phyloP scores from a whole-genome alignment of 1,140 invertebrate species.

The Drosophila micromelanica region DNA sequence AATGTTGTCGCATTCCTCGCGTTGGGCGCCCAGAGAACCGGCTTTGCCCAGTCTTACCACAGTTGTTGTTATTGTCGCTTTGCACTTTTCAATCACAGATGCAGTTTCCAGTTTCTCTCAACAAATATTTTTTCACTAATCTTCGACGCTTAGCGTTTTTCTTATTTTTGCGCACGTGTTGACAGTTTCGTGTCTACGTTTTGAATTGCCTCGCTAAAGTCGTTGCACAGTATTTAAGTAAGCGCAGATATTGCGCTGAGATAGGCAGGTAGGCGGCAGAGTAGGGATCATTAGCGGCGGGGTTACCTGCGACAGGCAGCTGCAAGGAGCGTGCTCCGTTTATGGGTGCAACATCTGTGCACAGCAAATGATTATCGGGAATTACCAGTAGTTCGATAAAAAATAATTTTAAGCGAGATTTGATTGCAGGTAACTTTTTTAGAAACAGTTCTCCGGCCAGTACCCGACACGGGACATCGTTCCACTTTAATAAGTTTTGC shows the following conservation, averaged over 20 bases:
- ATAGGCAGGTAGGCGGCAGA: constrained; percentile 12
- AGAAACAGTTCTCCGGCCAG: neutral
- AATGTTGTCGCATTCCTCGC: constrained; percentile 29
- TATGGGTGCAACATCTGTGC: constrained; percentile 53
- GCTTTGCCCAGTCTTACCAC: constrained; percentile 43
- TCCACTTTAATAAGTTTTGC: constrained; percentile 20
- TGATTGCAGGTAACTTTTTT: neutral
- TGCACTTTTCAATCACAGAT: constrained; percentile 57
- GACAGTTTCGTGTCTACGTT: constrained; percentile 31
- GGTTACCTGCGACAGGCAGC: constrained; percentile 39
- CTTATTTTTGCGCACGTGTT: constrained; percentile 39
- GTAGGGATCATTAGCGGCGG: neutral
- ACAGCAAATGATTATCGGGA: constrained; percentile 21
- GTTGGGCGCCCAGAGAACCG: constrained; percentile 19
- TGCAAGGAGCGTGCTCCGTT: constrained; percentile 36
- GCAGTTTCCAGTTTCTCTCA: constrained; percentile 3
- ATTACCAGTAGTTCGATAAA: constrained; percentile 4
- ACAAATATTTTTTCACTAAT: constrained; percentile 29
- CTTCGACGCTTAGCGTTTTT: constrained; percentile 55
- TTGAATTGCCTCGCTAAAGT: constrained; percentile 16
- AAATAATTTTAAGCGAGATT: neutral
- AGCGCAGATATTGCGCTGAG: neutral
- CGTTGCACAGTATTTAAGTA: constrained; percentile 45
- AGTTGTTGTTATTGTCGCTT: constrained; percentile 35
- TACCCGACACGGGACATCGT: constrained; percentile 2